These are phyloP conservation scores for Ochotona curzoniae DNA, from an alignment of 2,113 vertebrate genomes.

Conservation along the genomic window DNA sequence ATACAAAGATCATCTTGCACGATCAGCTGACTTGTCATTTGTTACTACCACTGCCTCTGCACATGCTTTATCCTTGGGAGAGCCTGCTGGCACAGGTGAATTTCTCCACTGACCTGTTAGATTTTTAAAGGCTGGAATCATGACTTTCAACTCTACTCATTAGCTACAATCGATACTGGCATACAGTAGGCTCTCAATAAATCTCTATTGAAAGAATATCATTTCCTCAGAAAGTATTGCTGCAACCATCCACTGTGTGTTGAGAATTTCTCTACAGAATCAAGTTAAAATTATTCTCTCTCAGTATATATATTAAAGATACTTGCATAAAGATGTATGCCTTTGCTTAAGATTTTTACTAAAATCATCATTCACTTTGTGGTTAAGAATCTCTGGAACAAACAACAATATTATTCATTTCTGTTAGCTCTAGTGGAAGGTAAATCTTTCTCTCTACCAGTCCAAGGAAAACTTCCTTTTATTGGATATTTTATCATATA, in stretches of 20 bases:
- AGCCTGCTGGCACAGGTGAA: background rate
- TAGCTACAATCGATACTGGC: background rate
- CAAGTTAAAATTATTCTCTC: slow-evolving; percentile 66
- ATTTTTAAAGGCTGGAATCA: background rate
- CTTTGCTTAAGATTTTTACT: slow-evolving; percentile 71
- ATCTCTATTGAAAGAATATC: slow-evolving; percentile 53
- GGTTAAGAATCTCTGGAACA: slow-evolving; percentile 70
- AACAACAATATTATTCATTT: slow-evolving; percentile 65
- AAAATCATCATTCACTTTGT: slow-evolving; percentile 68
- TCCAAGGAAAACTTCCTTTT: slow-evolving; percentile 45
- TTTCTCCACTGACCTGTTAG: background rate
- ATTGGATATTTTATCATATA: slow-evolving; percentile 65
- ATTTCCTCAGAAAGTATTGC: slow-evolving; percentile 58
- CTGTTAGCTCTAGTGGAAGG: slow-evolving; percentile 47
- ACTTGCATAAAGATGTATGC: slow-evolving; percentile 70
- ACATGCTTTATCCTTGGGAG: background rate
- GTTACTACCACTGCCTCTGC: background rate
- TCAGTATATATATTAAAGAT: slow-evolving; percentile 66
- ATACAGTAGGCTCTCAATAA: slow-evolving; percentile 54
- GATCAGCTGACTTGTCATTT: background rate
- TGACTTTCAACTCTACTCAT: slow-evolving; percentile 2
- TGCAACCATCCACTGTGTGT: slow-evolving; percentile 67
- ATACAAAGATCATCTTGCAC: background rate
- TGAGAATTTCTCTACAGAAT: slow-evolving; percentile 70
- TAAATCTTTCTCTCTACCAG: slow-evolving; percentile 39